Evolutionary conservation across 2,888 invertebrate species (phyloP), one percentile per base, ranked within the genome.

Genomic region (Rhogogaster chlorosoma): DNA sequence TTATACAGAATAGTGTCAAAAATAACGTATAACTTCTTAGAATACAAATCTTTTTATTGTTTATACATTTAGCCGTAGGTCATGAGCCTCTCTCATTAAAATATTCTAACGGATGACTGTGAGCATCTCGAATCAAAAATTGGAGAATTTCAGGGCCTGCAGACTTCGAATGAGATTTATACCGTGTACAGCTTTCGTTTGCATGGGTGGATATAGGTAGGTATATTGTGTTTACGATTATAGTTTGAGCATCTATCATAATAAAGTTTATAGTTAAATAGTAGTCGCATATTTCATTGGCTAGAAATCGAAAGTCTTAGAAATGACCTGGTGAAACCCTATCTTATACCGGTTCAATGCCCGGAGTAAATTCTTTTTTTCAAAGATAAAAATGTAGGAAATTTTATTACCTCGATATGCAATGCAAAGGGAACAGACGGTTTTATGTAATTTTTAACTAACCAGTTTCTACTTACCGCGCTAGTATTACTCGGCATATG

Each of bases 241-340:
- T n/a, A 61, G 26, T 61, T 26, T 26, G 12, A 26, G 10, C 26
- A 61, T 61, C 61, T 61, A 61, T 61, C 61, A 61, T 26, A 53
- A 53, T n/a, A 36, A 70, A 70, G 2, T 70, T 70, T 18, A 70
- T 6, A 70, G 70, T 6, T 4, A 9, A 70, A 70, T 26, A 70
- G 36, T 70, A 2, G 70, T 70, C 32, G 18, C 32, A 73, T 73
- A 73, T 22, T 73, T 73, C 71, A 73, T 73, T 73, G 38, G 9
- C n/a, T 42, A 73, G 71, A 73, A 73, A 73, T 73, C 71, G 71
- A 73, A 73, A 73, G 71, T 73, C 38, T 38, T 22, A 42, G 22
- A 22, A 42, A 42, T 73, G 42, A 73, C 71, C 42, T 22, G 42
- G 71, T 42, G 29, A 22, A 42, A 38, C 42, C 42, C 71, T 22